phyloP scores from a whole-genome alignment of 1,140 invertebrate genomes.

The Ladona fulva region DNA sequence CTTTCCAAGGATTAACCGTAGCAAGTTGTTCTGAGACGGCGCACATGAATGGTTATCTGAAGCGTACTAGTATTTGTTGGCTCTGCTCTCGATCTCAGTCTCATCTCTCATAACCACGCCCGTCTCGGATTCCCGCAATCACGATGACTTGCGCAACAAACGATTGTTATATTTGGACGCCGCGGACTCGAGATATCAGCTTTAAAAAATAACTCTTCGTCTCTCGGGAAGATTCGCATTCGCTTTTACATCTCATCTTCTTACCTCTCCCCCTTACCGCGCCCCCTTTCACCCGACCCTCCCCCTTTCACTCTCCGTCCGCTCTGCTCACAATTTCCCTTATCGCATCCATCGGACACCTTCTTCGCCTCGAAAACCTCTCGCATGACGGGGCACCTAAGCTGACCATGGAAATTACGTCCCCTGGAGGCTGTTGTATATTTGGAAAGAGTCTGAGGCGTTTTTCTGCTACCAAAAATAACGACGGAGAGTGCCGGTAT shows the following conservation, averaged over 20 bases:
- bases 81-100: background rate
- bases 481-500: no score
- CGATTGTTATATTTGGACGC: background rate
- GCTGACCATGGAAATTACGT: no score
- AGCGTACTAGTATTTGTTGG: background rate
- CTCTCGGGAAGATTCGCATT: background rate
- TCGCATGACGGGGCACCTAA: no score
- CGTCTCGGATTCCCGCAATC: background rate
- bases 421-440: no score
- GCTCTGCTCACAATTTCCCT: background rate
- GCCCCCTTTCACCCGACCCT: background rate
- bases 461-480: no score
- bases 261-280: background rate
- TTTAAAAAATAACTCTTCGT: background rate
- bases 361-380: no score
- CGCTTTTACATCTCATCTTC: background rate
- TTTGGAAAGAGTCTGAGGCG: no score
- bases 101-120: background rate
- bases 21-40: background rate
- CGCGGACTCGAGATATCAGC: background rate
- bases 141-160: background rate
- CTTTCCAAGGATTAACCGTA: background rate
- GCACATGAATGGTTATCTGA: no score
- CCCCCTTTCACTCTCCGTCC: background rate
- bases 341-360: background rate